Evolutionary conservation across 2,797 vertebrate genomes (phyloP).

Genomic region (Micrastur ruficollis): DNA sequence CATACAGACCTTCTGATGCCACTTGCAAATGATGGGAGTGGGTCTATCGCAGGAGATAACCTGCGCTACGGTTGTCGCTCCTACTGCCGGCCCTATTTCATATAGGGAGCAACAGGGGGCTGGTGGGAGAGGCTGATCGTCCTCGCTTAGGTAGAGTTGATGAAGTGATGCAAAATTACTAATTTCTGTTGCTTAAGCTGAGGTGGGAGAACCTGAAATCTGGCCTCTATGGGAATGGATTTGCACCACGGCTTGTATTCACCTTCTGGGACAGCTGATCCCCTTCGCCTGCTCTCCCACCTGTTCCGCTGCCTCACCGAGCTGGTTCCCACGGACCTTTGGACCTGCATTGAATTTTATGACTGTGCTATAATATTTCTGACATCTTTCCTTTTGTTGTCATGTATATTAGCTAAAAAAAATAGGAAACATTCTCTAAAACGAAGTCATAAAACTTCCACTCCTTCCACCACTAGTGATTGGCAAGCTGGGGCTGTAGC

Average conservation of each 20-base stretch:
- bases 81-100: neutral
- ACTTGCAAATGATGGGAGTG: neutral
- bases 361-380: conserved; percentile 2
- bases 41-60: neutral
- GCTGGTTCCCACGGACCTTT: neutral
- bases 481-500: neutral
- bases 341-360: conserved; percentile 41
- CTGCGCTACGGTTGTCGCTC: accelerated
- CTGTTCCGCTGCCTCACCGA: conserved; percentile 15
- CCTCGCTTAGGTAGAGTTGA: neutral
- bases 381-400: neutral
- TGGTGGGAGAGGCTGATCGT: neutral
- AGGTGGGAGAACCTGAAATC: conserved; percentile 25
- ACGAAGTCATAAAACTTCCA: neutral
- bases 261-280: neutral
- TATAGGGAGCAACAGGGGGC: neutral
- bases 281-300: neutral
- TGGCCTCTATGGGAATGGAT: conserved; percentile 46
- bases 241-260: neutral
- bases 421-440: neutral
- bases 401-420: accelerated
- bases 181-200: neutral
- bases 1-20: accelerated
- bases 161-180: neutral
- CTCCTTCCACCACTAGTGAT: neutral